Percentiles rank a stretch among this genome's conserved stretches.
Evolutionary conservation across 1,140 invertebrate genomes (phyloP).

Genomic region (Bombus waltoni): DNA sequence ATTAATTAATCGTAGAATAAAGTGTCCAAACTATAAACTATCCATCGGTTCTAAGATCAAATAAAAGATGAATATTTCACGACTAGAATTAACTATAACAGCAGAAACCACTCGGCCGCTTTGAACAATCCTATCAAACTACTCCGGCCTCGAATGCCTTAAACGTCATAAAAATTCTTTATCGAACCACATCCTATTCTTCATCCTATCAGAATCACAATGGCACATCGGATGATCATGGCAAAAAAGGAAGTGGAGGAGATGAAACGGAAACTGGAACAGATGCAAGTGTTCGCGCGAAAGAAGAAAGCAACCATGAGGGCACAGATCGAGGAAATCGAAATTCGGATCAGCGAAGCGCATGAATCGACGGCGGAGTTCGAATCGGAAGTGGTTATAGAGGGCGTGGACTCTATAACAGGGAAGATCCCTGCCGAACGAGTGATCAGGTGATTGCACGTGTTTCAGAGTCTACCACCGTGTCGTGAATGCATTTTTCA

Average conservation of each 20-base stretch:
- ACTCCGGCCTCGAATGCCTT: background rate
- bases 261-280: constrained; percentile 73
- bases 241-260: constrained; percentile 81
- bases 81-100: background rate
- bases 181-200: no score
- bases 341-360: constrained; percentile 78
- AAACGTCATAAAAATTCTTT: no score
- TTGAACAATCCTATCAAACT: background rate
- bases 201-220: constrained; percentile 59
- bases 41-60: no score
- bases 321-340: constrained; percentile 82
- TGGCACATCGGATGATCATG: constrained; percentile 78
- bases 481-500: constrained; percentile 15
- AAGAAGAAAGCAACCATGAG: constrained; percentile 77
- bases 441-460: constrained; percentile 78
- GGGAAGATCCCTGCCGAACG: constrained; percentile 83
- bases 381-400: constrained; percentile 77
- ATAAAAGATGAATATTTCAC: no score
- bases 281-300: constrained; percentile 65
- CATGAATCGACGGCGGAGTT: constrained; percentile 77
- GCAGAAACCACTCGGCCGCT: background rate
- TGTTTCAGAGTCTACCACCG: background rate
- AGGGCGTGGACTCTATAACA: constrained; percentile 80
- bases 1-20: no score
- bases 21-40: no score